A percentile compares a stretch with the other conserved stretches of the same genome.
Evolutionary conservation across 2,888 invertebrate genomes (phyloP).

Genomic region (Falcaria lacertinaria): DNA sequence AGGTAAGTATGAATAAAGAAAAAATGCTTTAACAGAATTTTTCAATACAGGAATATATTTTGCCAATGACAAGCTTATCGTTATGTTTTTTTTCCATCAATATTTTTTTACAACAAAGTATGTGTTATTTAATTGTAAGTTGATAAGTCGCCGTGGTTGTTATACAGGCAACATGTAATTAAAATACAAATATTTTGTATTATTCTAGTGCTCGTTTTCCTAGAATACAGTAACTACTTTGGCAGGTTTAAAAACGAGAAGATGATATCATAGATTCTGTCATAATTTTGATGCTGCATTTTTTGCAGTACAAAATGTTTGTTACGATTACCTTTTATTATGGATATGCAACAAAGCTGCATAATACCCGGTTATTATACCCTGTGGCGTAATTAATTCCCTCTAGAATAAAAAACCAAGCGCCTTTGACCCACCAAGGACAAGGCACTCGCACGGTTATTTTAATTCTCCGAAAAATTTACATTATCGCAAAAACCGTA

Average conservation of each 20-base stretch:
- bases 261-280: constrained; percentile 31
- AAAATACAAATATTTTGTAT: too few species aligned
- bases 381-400: constrained; percentile 56
- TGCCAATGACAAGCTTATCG: too few species aligned
- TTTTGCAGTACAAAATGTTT: constrained; percentile 47
- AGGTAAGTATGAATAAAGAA: too few species aligned
- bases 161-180: too few species aligned
- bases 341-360: constrained; percentile 49
- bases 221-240: not conserved
- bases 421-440: constrained; percentile 51
- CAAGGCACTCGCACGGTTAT: constrained; percentile 37
- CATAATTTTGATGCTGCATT: constrained; percentile 32
- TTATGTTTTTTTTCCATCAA: too few species aligned
- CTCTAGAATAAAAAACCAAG: constrained; percentile 34
- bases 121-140: too few species aligned
- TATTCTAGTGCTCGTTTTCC: too few species aligned
- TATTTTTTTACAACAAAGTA: too few species aligned
- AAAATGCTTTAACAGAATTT: too few species aligned
- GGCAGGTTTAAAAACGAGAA: constrained; percentile 3
- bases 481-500: constrained; percentile 31
- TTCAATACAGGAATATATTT: too few species aligned
- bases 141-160: too few species aligned
- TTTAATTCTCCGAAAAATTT: constrained; percentile 50
- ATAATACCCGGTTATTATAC: constrained; percentile 61
- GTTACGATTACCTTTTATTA: constrained; percentile 48